Evolutionary conservation across 2,113 vertebrate genomes (phyloP), one percentile per base, ranked within the genome.

Genomic region (Galbula dea): DNA sequence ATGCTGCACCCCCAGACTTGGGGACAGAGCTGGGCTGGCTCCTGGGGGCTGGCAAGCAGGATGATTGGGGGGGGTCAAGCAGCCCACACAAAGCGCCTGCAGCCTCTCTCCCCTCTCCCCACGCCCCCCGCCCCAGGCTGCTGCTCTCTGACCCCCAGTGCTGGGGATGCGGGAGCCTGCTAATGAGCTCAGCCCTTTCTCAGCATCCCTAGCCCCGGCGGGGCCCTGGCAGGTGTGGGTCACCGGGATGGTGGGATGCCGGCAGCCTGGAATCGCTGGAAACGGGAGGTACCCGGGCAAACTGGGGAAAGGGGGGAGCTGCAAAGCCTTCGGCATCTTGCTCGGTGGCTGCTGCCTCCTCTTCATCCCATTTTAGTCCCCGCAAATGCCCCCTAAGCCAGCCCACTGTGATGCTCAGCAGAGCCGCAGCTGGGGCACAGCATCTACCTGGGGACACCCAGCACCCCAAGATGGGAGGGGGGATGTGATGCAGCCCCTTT

Each of bases 141-240:
- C 93, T 63, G 92, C 79, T 95, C 92, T 27, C 72, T 73, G 92
- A 85, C 79, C 88, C 87, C 36, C 85, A 0, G 57, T 1, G 61
- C 48, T 6, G 85, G 73, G 88, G 85, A 62, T 43, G 48, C 12
- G 67, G 94, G 66, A 49, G 76, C 20, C 81, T 11, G 85, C 32
- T 91, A 57, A 94, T 74, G 86, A 93, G 86, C 90, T 88, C 58
- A 11, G 89, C 37, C 68, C 72, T 37, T 65, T 32, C 90, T 46
- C 93, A 83, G 91, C 83, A 48, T 2, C 48, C 74, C 46, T 29
- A 14, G 4, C 68, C 57, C 82, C 66, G 66, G 51, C 13, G 79
- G 76, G 80, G 89, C 80, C 75, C 68, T 0, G 85, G 87, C 95
- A 94, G 92, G 94, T 95, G 94, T 32, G 92, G 92, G 93, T 83